Evolutionary conservation across 2,888 invertebrate species (phyloP), one percentile per base, ranked within the genome.

Genomic region (Meta bourneti): DNA sequence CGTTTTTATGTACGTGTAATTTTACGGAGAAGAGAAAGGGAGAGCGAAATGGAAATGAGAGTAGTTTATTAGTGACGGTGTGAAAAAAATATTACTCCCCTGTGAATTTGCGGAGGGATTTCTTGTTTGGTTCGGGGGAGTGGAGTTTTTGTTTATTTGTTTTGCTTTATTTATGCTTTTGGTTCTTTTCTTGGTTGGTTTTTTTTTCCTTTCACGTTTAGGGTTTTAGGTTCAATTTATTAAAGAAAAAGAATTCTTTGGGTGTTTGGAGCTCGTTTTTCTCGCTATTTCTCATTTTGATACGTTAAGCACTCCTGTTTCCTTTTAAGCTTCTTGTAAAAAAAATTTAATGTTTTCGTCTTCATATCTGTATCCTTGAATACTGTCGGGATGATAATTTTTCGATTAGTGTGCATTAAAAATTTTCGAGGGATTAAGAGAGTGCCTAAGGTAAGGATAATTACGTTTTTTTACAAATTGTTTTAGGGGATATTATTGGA

Each of bases 1-100:
- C 48, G 16, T 69, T 77, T 75, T 77, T 77, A 85, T 77, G 69
- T 88, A 74, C 49, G 75, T 34, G 81, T 81, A 88, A 69, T 81
- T 71, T 74, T 20, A 54, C 51, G 72, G 61, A 54, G 51, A 70
- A 11, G 51, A 20, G 74, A 79, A 71, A 81, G 83, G 80, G 78
- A 71, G 52, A 48, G 49, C n/a, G 75, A 70, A 85, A 90, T 90
- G 81, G 81, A 86, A 90, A 90, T 90, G 80, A 85, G 78, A 72
- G 80, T 81, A 70, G 80, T 90, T 85, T 90, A 90, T 90, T 80
- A 85, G 90, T 51, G 79, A 74, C 77, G 84, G 72, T 71, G 90
- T 79, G 84, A 72, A 74, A 77, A 85, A 79, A 84, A 90, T 74
- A 84, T 71, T 13, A 52, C 71, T 34, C 89, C 52, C 78, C 11